These are phyloP conservation scores for Actinia equina DNA, from an alignment of 64 coral and sea anemone species.

Conservation along the genomic window DNA sequence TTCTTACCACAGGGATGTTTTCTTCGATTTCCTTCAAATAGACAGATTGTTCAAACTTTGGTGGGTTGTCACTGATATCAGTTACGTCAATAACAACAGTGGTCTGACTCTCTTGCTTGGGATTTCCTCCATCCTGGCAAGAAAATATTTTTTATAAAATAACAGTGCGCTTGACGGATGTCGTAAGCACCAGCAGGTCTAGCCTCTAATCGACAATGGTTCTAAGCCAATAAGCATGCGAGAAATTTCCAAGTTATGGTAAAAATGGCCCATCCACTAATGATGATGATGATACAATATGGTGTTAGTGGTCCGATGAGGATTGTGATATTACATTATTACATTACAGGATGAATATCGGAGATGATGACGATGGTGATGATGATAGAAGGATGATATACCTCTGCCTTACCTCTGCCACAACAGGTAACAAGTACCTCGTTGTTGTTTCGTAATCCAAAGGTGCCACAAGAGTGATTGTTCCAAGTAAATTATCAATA, in stretches of 20 bases:
- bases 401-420: constrained; percentile 51
- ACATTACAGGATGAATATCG: too few relatives aligned
- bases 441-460: constrained; percentile 41
- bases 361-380: background rate
- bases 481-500: constrained; percentile 28
- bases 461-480: constrained; percentile 13
- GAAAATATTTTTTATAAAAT: background rate
- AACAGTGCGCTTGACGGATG: too few relatives aligned
- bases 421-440: constrained; percentile 35
- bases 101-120: background rate
- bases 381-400: too few relatives aligned
- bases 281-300: background rate
- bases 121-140: constrained; percentile 32
- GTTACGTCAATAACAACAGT: constrained; percentile 51
- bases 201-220: too few relatives aligned
- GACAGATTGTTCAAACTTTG: constrained; percentile 44
- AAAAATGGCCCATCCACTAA: too few relatives aligned
- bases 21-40: constrained; percentile 54
- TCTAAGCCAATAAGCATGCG: too few relatives aligned
- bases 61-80: constrained; percentile 63
- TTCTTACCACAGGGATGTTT: constrained; percentile 44
- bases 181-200: too few relatives aligned
- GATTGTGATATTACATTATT: too few relatives aligned
- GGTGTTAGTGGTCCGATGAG: too few relatives aligned
- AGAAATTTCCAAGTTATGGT: too few relatives aligned